phyloP scores from a whole-genome alignment of 1,140 invertebrate species.

The Zaprionus lachaisei region DNA sequence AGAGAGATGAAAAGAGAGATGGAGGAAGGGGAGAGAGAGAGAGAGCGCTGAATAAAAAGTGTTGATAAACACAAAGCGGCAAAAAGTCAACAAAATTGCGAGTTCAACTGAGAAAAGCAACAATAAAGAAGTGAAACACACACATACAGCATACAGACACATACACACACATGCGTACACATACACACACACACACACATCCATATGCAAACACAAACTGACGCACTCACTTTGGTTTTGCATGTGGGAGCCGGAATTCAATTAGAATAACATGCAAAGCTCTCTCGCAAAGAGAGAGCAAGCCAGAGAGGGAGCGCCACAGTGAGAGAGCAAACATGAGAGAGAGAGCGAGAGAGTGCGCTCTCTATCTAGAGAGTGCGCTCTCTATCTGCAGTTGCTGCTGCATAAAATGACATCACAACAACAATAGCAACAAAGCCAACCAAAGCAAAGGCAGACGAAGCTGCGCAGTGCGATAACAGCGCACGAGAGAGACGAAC shows the following conservation, averaged over 20 bases:
- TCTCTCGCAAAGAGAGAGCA: constrained; percentile 8
- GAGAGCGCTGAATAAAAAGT: constrained; percentile 53
- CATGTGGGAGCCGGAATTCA: constrained; percentile 58
- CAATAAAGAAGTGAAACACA: constrained; percentile 26
- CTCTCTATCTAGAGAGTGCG: constrained; percentile 16
- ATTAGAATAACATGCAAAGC: constrained; percentile 65
- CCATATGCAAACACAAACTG: neutral
- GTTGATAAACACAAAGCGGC: constrained; percentile 70
- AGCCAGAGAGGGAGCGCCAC: constrained; percentile 17
- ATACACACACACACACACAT: neutral
- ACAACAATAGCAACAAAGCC: constrained; percentile 30
- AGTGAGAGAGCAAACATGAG: neutral
- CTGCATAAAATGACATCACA: constrained; percentile 51
- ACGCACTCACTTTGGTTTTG: constrained; percentile 23
- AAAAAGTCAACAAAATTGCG: constrained; percentile 74
- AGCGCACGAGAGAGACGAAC: constrained; percentile 33
- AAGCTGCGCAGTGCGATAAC: constrained; percentile 44
- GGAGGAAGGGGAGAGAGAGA: constrained; percentile 12
- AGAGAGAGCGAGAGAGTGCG: neutral
- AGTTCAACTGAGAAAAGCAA: constrained; percentile 55
- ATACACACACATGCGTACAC: neutral
- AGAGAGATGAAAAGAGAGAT: constrained; percentile 12
- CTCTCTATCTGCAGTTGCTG: constrained; percentile 27
- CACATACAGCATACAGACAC: neutral
- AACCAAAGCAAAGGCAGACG: constrained; percentile 7